Evolutionary conservation across 35 echinoderm and acorn worm genomes (phyloP).

Genomic region (Patiria miniata): DNA sequence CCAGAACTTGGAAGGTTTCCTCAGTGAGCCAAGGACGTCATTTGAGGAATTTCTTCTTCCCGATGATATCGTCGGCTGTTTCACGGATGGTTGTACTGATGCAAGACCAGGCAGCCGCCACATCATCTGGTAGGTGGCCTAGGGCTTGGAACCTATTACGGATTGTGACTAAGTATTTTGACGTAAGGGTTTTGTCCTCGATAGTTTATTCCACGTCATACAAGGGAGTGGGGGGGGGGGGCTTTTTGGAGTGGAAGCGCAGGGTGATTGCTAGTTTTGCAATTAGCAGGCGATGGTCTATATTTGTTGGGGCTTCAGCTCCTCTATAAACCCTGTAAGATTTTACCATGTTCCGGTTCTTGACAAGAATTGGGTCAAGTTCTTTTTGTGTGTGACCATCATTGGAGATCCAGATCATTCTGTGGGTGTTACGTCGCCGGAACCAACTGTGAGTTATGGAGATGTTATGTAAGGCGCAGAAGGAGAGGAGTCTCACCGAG

Average conservation of each 20-base stretch:
- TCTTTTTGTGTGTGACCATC: background rate
- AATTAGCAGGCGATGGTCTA: background rate
- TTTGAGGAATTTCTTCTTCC: constrained; percentile 1
- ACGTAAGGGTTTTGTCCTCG: background rate
- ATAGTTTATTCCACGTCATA: constrained; percentile 8
- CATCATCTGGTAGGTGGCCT: background rate
- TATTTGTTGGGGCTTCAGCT: background rate
- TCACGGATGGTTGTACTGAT: background rate
- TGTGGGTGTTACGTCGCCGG: background rate
- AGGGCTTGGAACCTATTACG: background rate
- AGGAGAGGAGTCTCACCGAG: background rate
- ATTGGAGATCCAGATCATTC: background rate
- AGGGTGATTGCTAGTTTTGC: background rate
- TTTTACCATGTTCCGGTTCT: background rate
- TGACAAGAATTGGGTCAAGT: background rate
- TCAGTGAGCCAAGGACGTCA: background rate
- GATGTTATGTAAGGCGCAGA: background rate
- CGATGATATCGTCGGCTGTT: background rate
- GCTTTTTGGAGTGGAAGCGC: background rate
- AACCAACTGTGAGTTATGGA: background rate
- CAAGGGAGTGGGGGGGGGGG: constrained; percentile 3
- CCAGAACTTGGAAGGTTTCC: background rate
- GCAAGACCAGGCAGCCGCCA: background rate
- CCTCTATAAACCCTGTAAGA: background rate
- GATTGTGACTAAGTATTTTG: background rate